Evolutionary conservation across 2,888 invertebrate genomes (phyloP), one percentile per base, ranked within the genome.

Genomic region (Metacarcinus magister): DNA sequence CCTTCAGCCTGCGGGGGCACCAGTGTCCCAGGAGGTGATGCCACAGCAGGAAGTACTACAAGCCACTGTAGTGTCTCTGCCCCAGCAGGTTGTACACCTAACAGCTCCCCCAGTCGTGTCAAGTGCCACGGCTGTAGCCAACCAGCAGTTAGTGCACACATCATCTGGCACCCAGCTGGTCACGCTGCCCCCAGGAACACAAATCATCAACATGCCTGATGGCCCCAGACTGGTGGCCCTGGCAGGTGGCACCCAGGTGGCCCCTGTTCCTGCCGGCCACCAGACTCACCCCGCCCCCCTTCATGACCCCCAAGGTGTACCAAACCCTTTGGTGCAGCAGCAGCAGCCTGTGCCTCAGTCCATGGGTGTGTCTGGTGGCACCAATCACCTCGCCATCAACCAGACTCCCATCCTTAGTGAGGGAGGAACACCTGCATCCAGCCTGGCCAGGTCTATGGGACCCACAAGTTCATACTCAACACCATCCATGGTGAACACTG

Each of bases 121-220:
- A 7, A 95, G 87, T 75, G 39, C 96, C 23, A 44, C 96, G 44
- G 32, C 95, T 48, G 96, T 92, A 23, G 46, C 96, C 43, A 93
- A 90, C 87, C 96, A 96, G 39, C 96, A 96, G 93, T 48, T 95
- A 67, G 96, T 96, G 46, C 96, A 96, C 48, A 96, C 96, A 28
- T 96, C 96, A 19, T 96, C 96, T 39, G 96, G 96, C 60, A 95
- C 96, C 7, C 96, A 96, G 82, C 89, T 96, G 28, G 96, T 96
- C 2, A 95, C 95, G 44, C 43, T 96, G 46, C 96, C 96, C 46
- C 96, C 95, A 13, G 96, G 96, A 28, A 96, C 96, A 60, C 96
- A 95, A 67, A 96, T 96, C 13, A 92, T 96, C 93, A 96, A 96
- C 54, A 96, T 95, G 23, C 91, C 96, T 10, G 96, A 96, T 75